Evolutionary conservation across 2,797 vertebrate genomes (phyloP), one percentile per base, ranked within the genome.

Genomic region (Crax fasciolata): DNA sequence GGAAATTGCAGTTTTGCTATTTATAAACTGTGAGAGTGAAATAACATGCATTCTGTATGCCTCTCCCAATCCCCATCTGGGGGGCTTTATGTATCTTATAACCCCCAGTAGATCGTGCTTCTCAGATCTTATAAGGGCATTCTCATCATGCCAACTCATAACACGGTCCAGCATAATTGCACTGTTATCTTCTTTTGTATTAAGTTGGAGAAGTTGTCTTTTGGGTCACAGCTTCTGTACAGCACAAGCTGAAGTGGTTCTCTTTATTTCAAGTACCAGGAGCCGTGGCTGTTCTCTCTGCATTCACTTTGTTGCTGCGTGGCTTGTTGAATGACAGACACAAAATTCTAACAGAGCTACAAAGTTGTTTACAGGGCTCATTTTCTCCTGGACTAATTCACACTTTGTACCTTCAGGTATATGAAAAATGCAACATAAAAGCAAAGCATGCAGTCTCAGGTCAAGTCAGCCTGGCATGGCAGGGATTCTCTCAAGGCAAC

Each of bases 21-120:
- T 95, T 89, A 92, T 82, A 84, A 92, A 76, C 90, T 71, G 87
- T 27, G 83, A 93, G 84, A 87, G 67, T 30, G 28, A 73, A 84
- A 51, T 61, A 57, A 32, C 59, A 20, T 1, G 66, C 43, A 76
- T 66, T 32, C 35, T 62, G 54, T 13, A 58, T 24, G 77, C 43
- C 72, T 73, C 74, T 92, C 44, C 80, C 2, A 4, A 44, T 27
- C 51, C 52, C 77, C 77, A 43, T 17, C 83, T 88, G 88, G 7
- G 43, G 62, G 15, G 44, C n/a, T 28, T 51, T 27, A 43, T 51
- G 16, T 38, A 1, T 51, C 48, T 62, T 32, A 3, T 1, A 70
- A 48, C 21, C 41, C 79, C 62, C 39, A 24, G 15, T 0, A 41
- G 57, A n/a, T 32, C 1, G 7, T 61, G 66, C 20, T 77, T 32